Evolutionary conservation across 2,113 vertebrate species (phyloP).

Genomic region (Urocitellus parryii): DNA sequence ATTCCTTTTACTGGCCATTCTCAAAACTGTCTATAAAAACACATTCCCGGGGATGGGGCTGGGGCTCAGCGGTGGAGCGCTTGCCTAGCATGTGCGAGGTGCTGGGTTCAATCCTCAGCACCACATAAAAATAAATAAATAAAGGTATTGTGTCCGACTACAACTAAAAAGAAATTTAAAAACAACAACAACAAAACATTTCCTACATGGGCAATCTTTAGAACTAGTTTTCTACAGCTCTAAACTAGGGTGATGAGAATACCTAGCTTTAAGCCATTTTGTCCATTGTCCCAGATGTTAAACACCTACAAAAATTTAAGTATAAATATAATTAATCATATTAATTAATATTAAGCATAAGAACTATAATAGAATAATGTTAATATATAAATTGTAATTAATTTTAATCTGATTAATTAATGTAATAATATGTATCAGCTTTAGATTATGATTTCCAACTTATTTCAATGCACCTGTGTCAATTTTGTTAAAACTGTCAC

Average conservation of each 20-base stretch:
- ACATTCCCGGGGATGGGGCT: not conserved
- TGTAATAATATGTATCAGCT: not conserved
- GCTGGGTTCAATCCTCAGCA: too few relatives aligned
- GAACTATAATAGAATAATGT: too few relatives aligned
- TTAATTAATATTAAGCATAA: too few relatives aligned
- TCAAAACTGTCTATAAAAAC: conserved; percentile 2
- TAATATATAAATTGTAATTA: not conserved
- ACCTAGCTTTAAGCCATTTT: not conserved
- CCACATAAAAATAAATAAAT: too few relatives aligned
- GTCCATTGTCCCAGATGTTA: not conserved
- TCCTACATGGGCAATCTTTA: not conserved
- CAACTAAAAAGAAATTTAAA: too few relatives aligned
- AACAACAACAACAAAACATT: too few relatives aligned
- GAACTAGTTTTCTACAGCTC: not conserved
- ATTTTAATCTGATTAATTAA: not conserved
- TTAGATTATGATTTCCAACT: not conserved
- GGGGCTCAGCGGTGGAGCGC: too few relatives aligned
- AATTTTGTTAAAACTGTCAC: not conserved
- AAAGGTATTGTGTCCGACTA: too few relatives aligned
- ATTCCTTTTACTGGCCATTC: not conserved
- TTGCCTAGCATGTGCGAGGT: too few relatives aligned
- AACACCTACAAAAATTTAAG: not conserved
- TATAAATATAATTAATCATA: not conserved
- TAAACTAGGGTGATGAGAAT: not conserved
- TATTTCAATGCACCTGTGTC: not conserved